Evolutionary conservation across 2,113 vertebrate genomes (phyloP).

Genomic region (Bagarius yarrelli): DNA sequence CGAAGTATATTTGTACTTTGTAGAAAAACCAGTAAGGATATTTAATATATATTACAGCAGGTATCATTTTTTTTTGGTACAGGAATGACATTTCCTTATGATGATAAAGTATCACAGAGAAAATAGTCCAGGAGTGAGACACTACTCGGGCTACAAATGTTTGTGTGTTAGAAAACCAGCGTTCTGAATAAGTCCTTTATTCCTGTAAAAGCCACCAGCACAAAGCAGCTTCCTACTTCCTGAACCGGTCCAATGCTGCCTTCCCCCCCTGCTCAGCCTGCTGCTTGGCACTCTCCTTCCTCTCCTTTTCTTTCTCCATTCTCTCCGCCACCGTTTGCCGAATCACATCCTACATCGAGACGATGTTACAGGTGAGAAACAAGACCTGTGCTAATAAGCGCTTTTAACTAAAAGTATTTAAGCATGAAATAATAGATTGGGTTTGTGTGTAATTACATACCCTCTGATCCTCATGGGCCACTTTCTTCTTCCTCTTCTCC

Average conservation of each 20-base stretch:
- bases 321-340: conserved; percentile 67
- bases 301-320: conserved; percentile 51
- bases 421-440: not conserved
- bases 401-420: not conserved
- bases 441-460: conserved; percentile 59
- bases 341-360: conserved; percentile 68
- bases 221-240: conserved; percentile 58
- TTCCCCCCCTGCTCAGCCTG: conserved; percentile 15
- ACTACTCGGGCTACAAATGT: not conserved
- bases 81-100: not conserved
- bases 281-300: conserved; percentile 41
- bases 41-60: not conserved
- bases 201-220: not conserved
- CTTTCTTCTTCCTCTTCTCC: conserved; percentile 80
- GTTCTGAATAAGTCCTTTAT: conserved; percentile 5
- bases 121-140: not conserved
- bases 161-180: not conserved
- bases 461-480: conserved; percentile 78
- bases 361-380: not conserved
- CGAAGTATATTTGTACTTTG: not conserved
- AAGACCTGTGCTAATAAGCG: not conserved
- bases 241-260: conserved; percentile 82
- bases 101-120: not conserved
- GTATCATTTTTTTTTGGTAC: not conserved
- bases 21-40: not conserved